Conservation (phyloP, 2,888 invertebrate genomes). For the Ischnura elegans region DNA sequence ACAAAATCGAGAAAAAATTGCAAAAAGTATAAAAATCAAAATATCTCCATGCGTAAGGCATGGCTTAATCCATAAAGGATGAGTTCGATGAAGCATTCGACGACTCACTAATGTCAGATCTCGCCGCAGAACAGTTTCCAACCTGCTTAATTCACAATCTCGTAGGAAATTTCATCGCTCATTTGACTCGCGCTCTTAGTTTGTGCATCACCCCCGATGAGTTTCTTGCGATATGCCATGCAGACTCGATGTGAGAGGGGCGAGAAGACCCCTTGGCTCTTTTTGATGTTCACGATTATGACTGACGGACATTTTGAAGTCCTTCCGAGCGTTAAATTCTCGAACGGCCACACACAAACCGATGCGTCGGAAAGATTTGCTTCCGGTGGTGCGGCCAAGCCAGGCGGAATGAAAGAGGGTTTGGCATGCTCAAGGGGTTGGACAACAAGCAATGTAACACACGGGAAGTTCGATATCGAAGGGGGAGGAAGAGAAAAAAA, state of each 20-base stretch:
- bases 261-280: neutral
- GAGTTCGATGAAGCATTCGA: too few relatives aligned
- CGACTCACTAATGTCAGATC: neutral
- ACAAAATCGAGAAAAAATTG: neutral
- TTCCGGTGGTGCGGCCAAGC: neutral
- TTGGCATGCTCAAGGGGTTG: neutral
- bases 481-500: neutral
- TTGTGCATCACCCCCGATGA: neutral
- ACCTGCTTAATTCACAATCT: neutral
- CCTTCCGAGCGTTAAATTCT: neutral
- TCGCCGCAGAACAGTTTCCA: neutral
- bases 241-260: neutral
- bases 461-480: neutral
- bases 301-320: neutral
- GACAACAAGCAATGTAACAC: neutral
- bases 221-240: neutral
- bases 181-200: neutral
- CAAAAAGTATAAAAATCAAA: neutral
- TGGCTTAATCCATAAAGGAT: too few relatives aligned
- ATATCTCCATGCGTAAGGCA: too few relatives aligned
- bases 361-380: neutral
- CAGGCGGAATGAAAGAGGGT: neutral
- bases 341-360: neutral
- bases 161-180: neutral
- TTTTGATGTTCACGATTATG: constrained; percentile 31